Base-by-base conservation (phyloP, 2,888 invertebrate genomes). In the Melieria picta region DNA sequence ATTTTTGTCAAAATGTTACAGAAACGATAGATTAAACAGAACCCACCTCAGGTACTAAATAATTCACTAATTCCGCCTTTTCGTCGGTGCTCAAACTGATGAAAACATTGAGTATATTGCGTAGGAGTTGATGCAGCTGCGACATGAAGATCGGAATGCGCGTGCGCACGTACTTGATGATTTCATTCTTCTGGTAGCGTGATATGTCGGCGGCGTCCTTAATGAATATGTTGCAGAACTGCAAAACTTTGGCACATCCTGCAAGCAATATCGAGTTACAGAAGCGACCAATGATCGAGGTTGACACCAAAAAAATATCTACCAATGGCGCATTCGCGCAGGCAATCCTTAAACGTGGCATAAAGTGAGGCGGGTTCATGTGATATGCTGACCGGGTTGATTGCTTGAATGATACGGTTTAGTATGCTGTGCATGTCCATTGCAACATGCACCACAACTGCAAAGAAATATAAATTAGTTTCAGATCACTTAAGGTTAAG, bases 221-320 rank as follows among this genome's bases (percentile, higher is more conserved):
- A 30, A 90, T 89, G 81, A 91, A 92, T 74, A 92, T 85, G 81
- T 91, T 91, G 85, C 91, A 92, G 52, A 92, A 87, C 71, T 91
- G 88, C 65, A 91, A 83, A 52, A 90, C 82, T 84, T 89, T 89
- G 64, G 87, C 88, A 75, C 87, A 87, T 75, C 88, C 90, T 89
- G 73, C 4, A 72, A 48, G 0, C 1, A 52, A 11, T 4, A 30
- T 0, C 30, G 42, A 57, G 7, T 16, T 42, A 30, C 6, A 60
- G 6, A 50, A 46, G 50, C 1, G 5, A 55, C 11, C 5, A 63
- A 45, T 52, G 0, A 45, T 65, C 4, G 11, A 6, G 5, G 30
- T 58, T 4, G 30, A 13, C n/a, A n/a, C n/a, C 9, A 30, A 1
- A 60, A n/a, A 4, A 7, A 56, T n/a, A 55, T 45, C 81, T 82